These are phyloP conservation scores for Orthonyx spaldingii DNA, from an alignment of 2,113 vertebrate genomes.

Conservation along the genomic window DNA sequence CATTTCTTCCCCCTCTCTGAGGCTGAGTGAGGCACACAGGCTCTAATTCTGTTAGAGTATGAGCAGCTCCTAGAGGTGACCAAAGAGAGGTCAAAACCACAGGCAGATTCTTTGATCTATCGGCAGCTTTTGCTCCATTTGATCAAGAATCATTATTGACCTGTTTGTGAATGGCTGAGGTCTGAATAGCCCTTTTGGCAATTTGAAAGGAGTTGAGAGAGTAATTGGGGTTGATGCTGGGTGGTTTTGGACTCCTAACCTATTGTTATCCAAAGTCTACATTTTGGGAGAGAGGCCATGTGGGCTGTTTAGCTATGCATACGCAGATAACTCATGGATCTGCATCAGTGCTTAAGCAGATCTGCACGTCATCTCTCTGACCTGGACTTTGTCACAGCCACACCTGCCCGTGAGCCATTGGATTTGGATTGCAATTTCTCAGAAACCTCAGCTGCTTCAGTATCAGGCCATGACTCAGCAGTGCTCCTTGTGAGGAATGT, in stretches of 20 bases:
- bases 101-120: neutral
- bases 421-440: neutral
- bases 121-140: neutral
- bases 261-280: neutral
- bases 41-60: neutral
- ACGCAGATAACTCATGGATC: neutral
- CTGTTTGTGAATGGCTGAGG: neutral
- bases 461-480: constrained; percentile 26
- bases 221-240: neutral
- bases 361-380: neutral
- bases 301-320: neutral
- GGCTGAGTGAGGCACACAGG: neutral
- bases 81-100: neutral
- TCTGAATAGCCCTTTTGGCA: neutral
- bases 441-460: neutral
- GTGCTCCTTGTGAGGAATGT: neutral
- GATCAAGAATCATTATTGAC: neutral
- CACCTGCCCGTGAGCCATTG: neutral
- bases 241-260: neutral
- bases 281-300: neutral
- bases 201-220: neutral
- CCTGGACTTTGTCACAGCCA: neutral
- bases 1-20: neutral
- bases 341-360: neutral
- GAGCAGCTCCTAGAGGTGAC: neutral